Percentiles rank a stretch among this genome's conserved stretches.
Evolutionary conservation across 2,888 invertebrate species (phyloP).

Genomic region (Caenorhabditis afra): DNA sequence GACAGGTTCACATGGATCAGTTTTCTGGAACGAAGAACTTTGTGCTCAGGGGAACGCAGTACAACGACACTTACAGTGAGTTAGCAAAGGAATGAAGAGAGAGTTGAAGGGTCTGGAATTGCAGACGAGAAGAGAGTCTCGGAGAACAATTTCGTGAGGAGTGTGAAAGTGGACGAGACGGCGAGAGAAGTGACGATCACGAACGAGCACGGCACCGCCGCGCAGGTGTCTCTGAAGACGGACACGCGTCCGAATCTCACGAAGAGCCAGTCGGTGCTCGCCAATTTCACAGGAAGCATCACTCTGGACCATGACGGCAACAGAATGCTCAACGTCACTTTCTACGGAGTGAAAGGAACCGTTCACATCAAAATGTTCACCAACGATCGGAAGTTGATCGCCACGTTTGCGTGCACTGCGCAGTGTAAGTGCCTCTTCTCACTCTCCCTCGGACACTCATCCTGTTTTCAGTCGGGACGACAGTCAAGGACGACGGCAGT

Average conservation of each 20-base stretch:
- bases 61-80: slow-evolving; percentile 54
- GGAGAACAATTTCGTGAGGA: slow-evolving; percentile 52
- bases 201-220: slow-evolving; percentile 60
- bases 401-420: slow-evolving; percentile 58
- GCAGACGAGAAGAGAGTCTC: slow-evolving; percentile 47
- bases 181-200: slow-evolving; percentile 50
- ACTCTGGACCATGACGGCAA: slow-evolving; percentile 59
- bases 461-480: slow-evolving; percentile 46
- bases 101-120: not conserved
- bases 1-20: slow-evolving; percentile 58
- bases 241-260: slow-evolving; percentile 59
- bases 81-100: not conserved
- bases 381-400: slow-evolving; percentile 48
- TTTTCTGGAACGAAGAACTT: slow-evolving; percentile 58
- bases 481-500: slow-evolving; percentile 52
- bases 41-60: slow-evolving; percentile 50
- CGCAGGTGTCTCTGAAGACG: slow-evolving; percentile 55
- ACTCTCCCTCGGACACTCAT: too few relatives aligned
- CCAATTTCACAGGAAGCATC: slow-evolving; percentile 58
- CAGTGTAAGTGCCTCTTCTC: slow-evolving; percentile 43
- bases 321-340: slow-evolving; percentile 58
- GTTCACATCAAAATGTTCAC: slow-evolving; percentile 58
- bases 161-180: slow-evolving; percentile 49
- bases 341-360: slow-evolving; percentile 59
- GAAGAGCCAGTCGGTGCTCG: slow-evolving; percentile 53